Conservation (phyloP, 2,797 vertebrate species). For the Jordanella pulchra region DNA sequence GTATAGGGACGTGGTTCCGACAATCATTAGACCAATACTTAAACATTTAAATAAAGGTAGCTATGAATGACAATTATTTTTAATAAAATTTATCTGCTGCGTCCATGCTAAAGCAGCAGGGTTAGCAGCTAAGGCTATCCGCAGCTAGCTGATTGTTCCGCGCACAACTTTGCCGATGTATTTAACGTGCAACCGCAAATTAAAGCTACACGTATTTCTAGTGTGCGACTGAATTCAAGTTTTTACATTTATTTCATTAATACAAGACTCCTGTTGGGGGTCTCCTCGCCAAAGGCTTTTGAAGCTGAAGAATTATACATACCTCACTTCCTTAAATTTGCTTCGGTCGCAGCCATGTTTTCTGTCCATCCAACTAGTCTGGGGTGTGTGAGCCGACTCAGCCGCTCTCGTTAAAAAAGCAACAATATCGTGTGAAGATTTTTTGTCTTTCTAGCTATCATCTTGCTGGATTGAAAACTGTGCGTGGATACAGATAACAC, state of each 20-base stretch:
- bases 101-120: conserved; percentile 34
- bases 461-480: neutral
- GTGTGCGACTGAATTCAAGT: conserved; percentile 26
- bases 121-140: conserved; percentile 54
- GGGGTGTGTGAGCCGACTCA: conserved; percentile 76
- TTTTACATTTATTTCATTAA: conserved; percentile 22
- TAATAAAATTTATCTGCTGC: conserved; percentile 17
- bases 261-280: conserved; percentile 20
- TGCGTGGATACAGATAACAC: neutral
- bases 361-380: conserved; percentile 74
- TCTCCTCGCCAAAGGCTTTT: conserved; percentile 61
- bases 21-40: neutral
- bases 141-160: conserved; percentile 78
- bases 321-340: conserved; percentile 88
- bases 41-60: neutral
- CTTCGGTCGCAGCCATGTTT: conserved; percentile 87
- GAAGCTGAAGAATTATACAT: conserved; percentile 77
- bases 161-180: conserved; percentile 78
- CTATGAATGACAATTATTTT: conserved; percentile 11
- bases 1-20: neutral
- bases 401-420: conserved; percentile 67
- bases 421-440: conserved; percentile 56
- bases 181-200: conserved; percentile 45
- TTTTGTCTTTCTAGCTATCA: conserved; percentile 30
- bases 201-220: conserved; percentile 27